A percentile compares a stretch with the other conserved stretches of the same genome.
Evolutionary conservation across 2,797 vertebrate genomes (phyloP).

Genomic region (Tarsius wallacei): DNA sequence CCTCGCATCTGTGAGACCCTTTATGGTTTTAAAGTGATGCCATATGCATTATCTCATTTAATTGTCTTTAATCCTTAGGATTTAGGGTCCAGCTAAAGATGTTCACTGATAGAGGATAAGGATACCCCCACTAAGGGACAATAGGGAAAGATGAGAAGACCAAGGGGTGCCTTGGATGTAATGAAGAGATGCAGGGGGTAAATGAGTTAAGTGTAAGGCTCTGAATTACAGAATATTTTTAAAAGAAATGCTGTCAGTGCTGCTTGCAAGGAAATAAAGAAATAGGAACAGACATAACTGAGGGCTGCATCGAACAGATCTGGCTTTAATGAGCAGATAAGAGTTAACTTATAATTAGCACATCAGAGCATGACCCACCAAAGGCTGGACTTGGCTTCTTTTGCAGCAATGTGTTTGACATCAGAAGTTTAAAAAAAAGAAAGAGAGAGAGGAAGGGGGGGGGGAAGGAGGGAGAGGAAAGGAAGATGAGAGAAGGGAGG

Average conservation of each 20-base stretch:
- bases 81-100: not conserved
- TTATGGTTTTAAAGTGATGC: slow-evolving; percentile 62
- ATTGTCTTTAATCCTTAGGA: slow-evolving; percentile 44
- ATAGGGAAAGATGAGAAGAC: not conserved
- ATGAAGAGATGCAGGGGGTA: not conserved
- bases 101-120: not conserved
- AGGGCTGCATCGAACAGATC: not conserved
- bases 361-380: not conserved
- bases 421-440: too few species aligned
- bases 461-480: too few species aligned
- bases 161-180: not conserved
- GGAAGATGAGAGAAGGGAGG: too few species aligned
- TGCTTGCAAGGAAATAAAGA: slow-evolving; percentile 40
- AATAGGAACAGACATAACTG: not conserved
- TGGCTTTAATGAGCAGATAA: slow-evolving; percentile 42
- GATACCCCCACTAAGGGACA: not conserved
- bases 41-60: slow-evolving; percentile 61
- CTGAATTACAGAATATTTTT: not conserved
- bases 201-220: slow-evolving; percentile 6
- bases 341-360: slow-evolving; percentile 44
- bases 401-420: not conserved
- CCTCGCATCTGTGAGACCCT: not conserved
- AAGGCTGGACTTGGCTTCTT: slow-evolving; percentile 29
- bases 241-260: not conserved
- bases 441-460: too few species aligned